Evolutionary conservation across 2,113 vertebrate species (phyloP), one percentile per base, ranked within the genome.

Genomic region (Artemisiospiza belli): DNA sequence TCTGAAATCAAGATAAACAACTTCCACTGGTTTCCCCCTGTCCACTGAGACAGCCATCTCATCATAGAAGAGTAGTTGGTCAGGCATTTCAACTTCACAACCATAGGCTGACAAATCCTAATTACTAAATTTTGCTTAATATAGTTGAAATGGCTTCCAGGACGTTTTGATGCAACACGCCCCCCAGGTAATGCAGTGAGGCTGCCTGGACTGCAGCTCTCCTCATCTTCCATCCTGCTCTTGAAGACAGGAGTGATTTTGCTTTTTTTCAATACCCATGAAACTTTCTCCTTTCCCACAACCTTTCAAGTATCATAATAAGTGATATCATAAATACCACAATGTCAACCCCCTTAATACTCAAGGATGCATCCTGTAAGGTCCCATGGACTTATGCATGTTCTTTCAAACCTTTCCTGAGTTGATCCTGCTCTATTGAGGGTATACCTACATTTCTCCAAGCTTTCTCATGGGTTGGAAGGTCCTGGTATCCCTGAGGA

Each of bases 311-410:
- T n/a, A 43, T 15, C 31, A 52, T 64, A n/a, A 58, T 16, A 30
- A 54, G 5, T 24, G 14, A 20, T 17, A 23, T 63, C 2, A 1
- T 5, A 37, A 17, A 25, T 22, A 30, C 63, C 2, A 1, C 5
- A 41, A 18, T 74, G 15, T 3, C 33, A 59, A 2, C 33, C 59
- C 17, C 15, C 5, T 64, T 63, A 44, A 22, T 35, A 46, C 12
- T 68, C 22, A 16, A n/a, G 31, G 25, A 18, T 68, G 12, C 6
- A 51, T 79, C 21, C 27, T 63, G 21, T 43, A 30, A 81, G 33
- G 30, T 83, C 16, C 31, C 21, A 58, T 11, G 55, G 54, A 28
- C 31, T 76, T 63, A 8, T 37, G 39, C 21, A 24, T 13, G 8
- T 35, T 73, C 5, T 25, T 64, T 61, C 43, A 69, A 76, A 12